Evolutionary conservation across 2,113 vertebrate species (phyloP).

Genomic region (Centropus bengalensis): DNA sequence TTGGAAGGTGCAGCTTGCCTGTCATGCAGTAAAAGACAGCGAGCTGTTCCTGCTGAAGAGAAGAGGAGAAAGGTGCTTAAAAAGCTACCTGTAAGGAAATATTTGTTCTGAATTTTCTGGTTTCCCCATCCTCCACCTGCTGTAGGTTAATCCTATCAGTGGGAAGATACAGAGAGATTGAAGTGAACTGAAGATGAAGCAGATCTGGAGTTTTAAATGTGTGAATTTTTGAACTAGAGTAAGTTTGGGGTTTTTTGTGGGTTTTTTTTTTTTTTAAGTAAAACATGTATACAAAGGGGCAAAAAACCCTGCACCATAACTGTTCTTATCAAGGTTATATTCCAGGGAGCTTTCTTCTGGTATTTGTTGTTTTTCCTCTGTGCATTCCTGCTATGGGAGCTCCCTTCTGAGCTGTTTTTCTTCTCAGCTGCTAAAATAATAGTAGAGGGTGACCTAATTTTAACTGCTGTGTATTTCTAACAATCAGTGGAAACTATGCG

Average conservation of each 20-base stretch:
- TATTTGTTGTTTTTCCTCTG: conserved; percentile 1
- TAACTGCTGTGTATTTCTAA: conserved; percentile 59
- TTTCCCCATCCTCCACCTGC: not conserved
- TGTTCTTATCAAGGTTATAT: conserved; percentile 17
- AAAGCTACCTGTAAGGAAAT: not conserved
- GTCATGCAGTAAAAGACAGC: not conserved
- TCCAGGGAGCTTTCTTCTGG: not conserved
- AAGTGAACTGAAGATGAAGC: conserved; percentile 1
- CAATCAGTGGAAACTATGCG: conserved; percentile 60
- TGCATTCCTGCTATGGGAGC: not conserved
- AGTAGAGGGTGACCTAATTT: conserved; percentile 51
- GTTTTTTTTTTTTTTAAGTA: no score
- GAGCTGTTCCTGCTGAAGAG: not conserved
- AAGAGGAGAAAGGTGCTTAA: not conserved
- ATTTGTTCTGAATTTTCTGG: not conserved
- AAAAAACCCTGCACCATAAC: not conserved
- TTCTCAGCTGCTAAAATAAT: conserved; percentile 46
- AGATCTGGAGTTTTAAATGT: conserved; percentile 5
- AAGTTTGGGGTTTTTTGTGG: not conserved
- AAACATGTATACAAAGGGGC: not conserved
- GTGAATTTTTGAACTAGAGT: conserved; percentile 15
- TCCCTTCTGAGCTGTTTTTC: conserved; percentile 44
- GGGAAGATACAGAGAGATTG: not conserved
- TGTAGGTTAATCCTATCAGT: not conserved
- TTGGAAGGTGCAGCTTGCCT: not conserved